Conservation (phyloP, 2,113 vertebrate species). For the Proteles cristata region DNA sequence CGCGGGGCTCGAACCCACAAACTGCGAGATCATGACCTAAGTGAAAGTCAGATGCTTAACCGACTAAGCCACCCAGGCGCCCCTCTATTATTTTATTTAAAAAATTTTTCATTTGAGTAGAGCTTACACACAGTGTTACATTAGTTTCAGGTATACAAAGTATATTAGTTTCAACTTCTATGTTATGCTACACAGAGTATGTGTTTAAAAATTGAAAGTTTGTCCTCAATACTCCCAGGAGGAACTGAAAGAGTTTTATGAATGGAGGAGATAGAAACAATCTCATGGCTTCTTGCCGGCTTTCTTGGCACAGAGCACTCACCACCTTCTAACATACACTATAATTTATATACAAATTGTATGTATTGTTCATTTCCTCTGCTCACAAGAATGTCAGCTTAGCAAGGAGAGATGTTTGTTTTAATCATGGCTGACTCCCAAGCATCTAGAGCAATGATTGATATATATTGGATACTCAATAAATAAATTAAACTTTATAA, state of each 20-base stretch:
- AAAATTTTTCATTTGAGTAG: not conserved
- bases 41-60: too few species aligned
- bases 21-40: too few species aligned
- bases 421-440: not conserved
- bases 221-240: not conserved
- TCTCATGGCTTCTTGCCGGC: not conserved
- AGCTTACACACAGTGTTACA: not conserved
- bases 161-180: not conserved
- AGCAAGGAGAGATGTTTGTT: not conserved
- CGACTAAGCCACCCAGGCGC: too few species aligned
- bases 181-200: not conserved
- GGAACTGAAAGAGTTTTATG: slow-evolving; percentile 48
- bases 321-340: not conserved
- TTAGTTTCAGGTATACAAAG: not conserved
- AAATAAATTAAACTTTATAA: not conserved
- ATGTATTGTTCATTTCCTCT: not conserved
- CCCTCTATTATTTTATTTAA: not conserved
- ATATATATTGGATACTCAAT: not conserved
- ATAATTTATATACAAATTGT: too few species aligned
- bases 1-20: too few species aligned
- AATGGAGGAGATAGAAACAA: slow-evolving; percentile 28
- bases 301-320: not conserved
- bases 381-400: not conserved
- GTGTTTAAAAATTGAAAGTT: slow-evolving; percentile 20
- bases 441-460: not conserved